phyloP scores from a whole-genome alignment of 1,140 invertebrate species.

The Drosophila azteca region DNA sequence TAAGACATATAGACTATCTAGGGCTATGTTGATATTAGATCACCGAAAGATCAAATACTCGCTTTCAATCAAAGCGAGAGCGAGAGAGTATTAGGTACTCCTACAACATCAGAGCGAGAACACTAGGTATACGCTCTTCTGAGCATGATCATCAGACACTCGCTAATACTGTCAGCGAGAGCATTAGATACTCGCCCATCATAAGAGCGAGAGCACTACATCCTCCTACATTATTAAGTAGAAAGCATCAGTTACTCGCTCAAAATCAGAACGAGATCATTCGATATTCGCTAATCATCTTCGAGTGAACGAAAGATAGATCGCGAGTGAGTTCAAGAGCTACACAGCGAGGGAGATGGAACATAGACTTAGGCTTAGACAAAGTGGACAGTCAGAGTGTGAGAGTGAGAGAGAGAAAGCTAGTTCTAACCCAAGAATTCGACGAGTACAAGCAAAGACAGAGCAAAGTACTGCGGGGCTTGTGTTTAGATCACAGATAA shows the following conservation, averaged over 20 bases:
- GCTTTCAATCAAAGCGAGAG: neutral
- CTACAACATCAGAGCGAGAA: too few relatives aligned
- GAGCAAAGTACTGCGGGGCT: constrained; percentile 2
- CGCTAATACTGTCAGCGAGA: too few relatives aligned
- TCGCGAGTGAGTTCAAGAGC: neutral
- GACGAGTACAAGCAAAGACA: neutral
- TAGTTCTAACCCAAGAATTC: constrained; percentile 35
- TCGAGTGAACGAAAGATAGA: too few relatives aligned
- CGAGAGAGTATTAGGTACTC: too few relatives aligned
- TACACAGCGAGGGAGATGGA: neutral
- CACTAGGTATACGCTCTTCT: too few relatives aligned
- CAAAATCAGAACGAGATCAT: too few relatives aligned
- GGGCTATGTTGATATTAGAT: constrained; percentile 24
- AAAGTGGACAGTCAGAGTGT: constrained; percentile 1
- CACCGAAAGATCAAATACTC: constrained; percentile 32
- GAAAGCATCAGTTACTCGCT: too few relatives aligned
- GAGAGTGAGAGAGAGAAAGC: constrained; percentile 11
- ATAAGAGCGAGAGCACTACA: too few relatives aligned
- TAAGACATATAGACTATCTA: constrained; percentile 39
- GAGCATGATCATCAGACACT: too few relatives aligned
- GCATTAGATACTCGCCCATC: too few relatives aligned
- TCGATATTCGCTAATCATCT: too few relatives aligned
- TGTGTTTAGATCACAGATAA: constrained; percentile 28
- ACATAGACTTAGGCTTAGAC: constrained; percentile 4
- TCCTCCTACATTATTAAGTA: too few relatives aligned